Conservation (phyloP, 64 coral and sea anemone species). For the Actinia tenebrosa region DNA sequence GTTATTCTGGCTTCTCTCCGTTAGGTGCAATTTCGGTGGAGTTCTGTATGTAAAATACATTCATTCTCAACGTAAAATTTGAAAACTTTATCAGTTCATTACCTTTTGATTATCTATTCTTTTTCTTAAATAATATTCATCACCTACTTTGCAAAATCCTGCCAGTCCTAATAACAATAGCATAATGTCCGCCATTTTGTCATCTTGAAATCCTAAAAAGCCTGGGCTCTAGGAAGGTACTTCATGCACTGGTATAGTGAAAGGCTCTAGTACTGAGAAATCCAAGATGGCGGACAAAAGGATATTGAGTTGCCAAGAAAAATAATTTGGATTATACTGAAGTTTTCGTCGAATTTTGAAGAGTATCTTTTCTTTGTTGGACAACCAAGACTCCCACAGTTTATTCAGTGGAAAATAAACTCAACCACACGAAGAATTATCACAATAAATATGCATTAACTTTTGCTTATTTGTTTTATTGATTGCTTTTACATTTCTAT, state of each 20-base stretch:
- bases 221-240: neutral
- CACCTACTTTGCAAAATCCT: neutral
- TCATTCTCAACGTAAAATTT: neutral
- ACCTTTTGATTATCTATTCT: neutral
- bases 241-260: neutral
- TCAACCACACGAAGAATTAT: neutral
- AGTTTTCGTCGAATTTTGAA: neutral
- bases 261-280: neutral
- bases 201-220: neutral
- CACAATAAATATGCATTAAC: neutral
- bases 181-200: neutral
- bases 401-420: neutral
- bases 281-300: neutral
- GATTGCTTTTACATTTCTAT: neutral
- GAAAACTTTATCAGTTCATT: neutral
- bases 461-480: neutral
- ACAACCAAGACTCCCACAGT: neutral
- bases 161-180: neutral
- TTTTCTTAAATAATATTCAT: neutral
- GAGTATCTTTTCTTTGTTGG: neutral
- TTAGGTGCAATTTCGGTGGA: neutral
- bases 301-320: neutral
- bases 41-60: neutral
- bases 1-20: neutral
- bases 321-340: neutral